Conservation (phyloP, 2,113 vertebrate genomes). For the Gymnogyps californianus region DNA sequence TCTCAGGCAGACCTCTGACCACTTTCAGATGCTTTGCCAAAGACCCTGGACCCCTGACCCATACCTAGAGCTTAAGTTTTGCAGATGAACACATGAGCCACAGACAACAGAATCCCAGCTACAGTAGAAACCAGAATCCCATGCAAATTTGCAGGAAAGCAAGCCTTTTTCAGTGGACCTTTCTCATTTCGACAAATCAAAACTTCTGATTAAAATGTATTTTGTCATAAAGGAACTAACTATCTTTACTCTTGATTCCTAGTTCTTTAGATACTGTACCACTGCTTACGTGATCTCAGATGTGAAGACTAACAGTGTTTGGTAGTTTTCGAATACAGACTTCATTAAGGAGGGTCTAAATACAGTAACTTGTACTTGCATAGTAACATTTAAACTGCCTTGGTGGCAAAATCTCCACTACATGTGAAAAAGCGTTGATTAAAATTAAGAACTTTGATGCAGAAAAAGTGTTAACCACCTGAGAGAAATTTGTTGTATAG, state of each 20-base stretch:
- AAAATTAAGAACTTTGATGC: not conserved
- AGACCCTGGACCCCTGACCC: not conserved
- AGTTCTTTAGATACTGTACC: not conserved
- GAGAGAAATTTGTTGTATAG: not conserved
- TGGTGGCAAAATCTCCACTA: not conserved
- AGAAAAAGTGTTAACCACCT: not conserved
- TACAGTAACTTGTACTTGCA: not conserved
- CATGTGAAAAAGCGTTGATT: not conserved
- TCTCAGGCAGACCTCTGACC: not conserved
- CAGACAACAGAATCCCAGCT: not conserved
- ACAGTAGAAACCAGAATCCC: not conserved
- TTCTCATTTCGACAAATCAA: not conserved
- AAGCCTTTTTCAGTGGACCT: not conserved
- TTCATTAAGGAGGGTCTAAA: not conserved
- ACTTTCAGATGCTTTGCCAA: not conserved
- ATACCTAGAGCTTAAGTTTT: not conserved
- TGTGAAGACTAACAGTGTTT: not conserved
- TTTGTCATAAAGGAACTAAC: not conserved
- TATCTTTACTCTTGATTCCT: not conserved
- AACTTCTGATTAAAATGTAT: not conserved
- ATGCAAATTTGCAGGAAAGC: not conserved
- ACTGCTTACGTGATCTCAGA: not conserved
- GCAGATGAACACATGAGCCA: not conserved
- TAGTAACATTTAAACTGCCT: not conserved
- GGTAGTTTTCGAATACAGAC: not conserved